phyloP scores from a whole-genome alignment of 2,797 vertebrate species.

The Cryptoblepharus egeriae region DNA sequence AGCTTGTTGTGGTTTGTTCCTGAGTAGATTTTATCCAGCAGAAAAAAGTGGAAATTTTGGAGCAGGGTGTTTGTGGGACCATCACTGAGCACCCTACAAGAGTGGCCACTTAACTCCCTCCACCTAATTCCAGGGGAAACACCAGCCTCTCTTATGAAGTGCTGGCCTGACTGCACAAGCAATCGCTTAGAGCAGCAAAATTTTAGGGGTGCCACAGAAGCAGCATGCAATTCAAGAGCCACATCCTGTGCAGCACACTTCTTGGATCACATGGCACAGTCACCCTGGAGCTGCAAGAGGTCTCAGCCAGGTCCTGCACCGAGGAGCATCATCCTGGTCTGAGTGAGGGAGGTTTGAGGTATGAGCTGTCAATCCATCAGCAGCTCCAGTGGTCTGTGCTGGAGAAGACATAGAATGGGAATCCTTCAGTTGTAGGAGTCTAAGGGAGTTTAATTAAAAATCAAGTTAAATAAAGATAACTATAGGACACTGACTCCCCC shows the following conservation, averaged over 20 bases:
- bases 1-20: conserved; percentile 56
- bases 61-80: not conserved
- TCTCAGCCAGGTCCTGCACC: not conserved
- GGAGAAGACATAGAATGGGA: conserved; percentile 2
- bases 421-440: conserved; percentile 43
- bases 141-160: not conserved
- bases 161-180: not conserved
- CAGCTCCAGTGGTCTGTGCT: not conserved
- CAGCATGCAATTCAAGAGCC: not conserved
- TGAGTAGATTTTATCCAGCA: conserved; percentile 69
- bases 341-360: conserved; percentile 27
- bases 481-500: not conserved
- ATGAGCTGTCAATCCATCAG: conserved; percentile 13
- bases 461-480: not conserved
- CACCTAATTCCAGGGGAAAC: not conserved
- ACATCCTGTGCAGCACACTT: not conserved
- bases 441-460: not conserved
- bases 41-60: conserved; percentile 35
- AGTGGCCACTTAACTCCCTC: not conserved
- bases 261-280: not conserved
- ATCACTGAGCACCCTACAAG: not conserved
- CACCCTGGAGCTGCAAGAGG: not conserved
- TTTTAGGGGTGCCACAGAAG: not conserved
- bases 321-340: not conserved
- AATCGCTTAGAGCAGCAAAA: not conserved